Conservation (phyloP, 2,888 invertebrate species). For the Bhutanitis thaidina region DNA sequence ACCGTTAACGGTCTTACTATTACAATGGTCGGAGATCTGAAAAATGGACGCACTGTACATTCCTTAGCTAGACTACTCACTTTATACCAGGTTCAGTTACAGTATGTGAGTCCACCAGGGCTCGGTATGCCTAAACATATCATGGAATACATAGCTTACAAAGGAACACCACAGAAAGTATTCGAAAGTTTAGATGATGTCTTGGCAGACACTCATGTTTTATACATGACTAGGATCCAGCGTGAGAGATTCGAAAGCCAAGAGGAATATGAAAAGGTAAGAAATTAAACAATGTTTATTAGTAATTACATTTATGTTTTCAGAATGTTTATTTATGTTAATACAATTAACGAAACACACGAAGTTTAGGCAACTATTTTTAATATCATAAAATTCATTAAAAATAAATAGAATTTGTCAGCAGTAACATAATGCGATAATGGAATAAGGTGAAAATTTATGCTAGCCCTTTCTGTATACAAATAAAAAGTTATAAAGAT, state of each 20-base stretch:
- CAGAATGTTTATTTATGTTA: too few species aligned
- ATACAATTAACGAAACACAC: too few species aligned
- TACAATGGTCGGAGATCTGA: conserved; percentile 98
- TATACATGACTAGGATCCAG: conserved; percentile 99
- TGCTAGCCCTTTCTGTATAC: too few species aligned
- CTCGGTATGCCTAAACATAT: conserved; percentile 96
- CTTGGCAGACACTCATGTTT: conserved; percentile 95
- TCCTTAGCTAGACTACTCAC: conserved; percentile 96
- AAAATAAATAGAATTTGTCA: too few species aligned
- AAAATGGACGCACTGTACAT: conserved; percentile 98
- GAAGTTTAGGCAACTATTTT: too few species aligned
- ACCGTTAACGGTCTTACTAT: conserved; percentile 98
- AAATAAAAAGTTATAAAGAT: too few species aligned
- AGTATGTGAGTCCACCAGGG: conserved; percentile 93
- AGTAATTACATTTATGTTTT: too few species aligned
- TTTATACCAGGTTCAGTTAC: conserved; percentile 94
- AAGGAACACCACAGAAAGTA: conserved; percentile 88
- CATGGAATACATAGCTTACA: conserved; percentile 86
- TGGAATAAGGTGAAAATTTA: too few species aligned
- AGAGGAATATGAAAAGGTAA: conserved; percentile 92
- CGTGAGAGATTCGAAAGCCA: conserved; percentile 91
- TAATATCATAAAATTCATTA: too few species aligned
- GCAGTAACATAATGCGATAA: too few species aligned
- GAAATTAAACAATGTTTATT: not conserved
- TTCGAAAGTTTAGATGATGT: conserved; percentile 89